Percentiles rank a stretch among this genome's conserved stretches.
phyloP scores from a whole-genome alignment of 2,797 vertebrate genomes.

The Choloepus didactylus region DNA sequence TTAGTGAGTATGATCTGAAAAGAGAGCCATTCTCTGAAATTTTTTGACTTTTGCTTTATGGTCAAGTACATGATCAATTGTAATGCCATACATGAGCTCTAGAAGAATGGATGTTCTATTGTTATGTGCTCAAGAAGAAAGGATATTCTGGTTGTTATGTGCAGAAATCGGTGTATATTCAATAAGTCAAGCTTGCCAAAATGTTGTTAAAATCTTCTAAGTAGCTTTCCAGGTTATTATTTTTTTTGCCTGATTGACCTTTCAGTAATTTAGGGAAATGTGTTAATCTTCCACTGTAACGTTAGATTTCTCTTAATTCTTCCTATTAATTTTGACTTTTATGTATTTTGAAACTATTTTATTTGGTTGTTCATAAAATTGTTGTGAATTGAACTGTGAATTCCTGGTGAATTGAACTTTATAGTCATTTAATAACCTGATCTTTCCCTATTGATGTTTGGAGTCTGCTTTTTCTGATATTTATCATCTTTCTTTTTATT shows the following conservation, averaged over 20 bases:
- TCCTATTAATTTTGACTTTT: constrained; percentile 27
- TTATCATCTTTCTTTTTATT: constrained; percentile 31
- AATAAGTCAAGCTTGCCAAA: not conserved
- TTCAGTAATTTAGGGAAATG: constrained; percentile 23
- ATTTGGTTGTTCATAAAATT: constrained; percentile 49
- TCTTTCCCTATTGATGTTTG: not conserved
- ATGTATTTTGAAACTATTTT: not conserved
- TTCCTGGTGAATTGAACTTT: constrained; percentile 43
- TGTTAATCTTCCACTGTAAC: not conserved
- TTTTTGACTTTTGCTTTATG: not conserved
- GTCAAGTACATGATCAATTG: not conserved
- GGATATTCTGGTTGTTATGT: not conserved
- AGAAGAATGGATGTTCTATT: not conserved
- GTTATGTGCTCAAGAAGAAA: not conserved
- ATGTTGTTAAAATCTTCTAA: constrained; percentile 7
- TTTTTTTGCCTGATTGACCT: not conserved
- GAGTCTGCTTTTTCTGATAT: not conserved
- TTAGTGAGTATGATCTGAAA: not conserved
- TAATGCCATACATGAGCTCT: not conserved
- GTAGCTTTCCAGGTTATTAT: not conserved
- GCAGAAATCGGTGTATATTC: not conserved
- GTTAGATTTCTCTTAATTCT: constrained; percentile 29
- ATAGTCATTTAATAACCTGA: constrained; percentile 18
- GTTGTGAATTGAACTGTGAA: no score
- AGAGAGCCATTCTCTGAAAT: not conserved